These are phyloP conservation scores for Chloroclystis v-ata DNA, from an alignment of 2,888 invertebrate genomes.

Conservation along the genomic window DNA sequence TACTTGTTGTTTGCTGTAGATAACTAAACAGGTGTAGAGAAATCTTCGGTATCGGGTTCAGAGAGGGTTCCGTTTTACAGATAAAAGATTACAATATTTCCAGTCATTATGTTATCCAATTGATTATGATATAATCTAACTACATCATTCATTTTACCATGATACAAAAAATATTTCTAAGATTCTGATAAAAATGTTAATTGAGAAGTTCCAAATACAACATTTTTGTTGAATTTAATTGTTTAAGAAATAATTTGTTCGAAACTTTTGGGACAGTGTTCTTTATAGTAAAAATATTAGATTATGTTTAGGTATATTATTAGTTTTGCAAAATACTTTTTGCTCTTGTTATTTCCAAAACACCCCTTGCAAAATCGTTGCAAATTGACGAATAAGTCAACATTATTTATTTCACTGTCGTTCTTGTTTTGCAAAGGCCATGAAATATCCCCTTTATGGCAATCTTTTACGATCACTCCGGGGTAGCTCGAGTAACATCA, in stretches of 20 bases:
- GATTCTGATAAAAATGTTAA: neutral
- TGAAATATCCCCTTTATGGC: neutral
- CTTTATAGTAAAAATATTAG: too few species aligned
- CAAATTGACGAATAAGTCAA: neutral
- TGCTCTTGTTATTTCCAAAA: too few species aligned
- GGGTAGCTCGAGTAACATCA: neutral
- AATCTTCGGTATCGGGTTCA: slow-evolving; percentile 9
- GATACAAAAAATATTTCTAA: neutral
- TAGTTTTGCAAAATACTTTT: neutral
- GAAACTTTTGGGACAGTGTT: too few species aligned
- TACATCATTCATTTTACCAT: neutral
- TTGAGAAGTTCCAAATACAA: neutral
- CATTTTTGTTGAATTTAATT: too few species aligned
- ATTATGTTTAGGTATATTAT: too few species aligned
- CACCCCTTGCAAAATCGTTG: neutral
- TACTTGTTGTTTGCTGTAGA: slow-evolving; percentile 6
- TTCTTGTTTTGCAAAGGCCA: neutral
- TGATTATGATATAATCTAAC: slow-evolving; percentile 6
- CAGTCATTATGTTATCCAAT: neutral
- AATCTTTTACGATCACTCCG: neutral
- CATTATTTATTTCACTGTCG: neutral
- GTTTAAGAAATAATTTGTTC: too few species aligned
- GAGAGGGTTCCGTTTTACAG: slow-evolving; percentile 9
- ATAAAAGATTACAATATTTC: slow-evolving; percentile 9
- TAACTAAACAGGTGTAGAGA: slow-evolving; percentile 8